Conservation (phyloP, 92 coral and sea anemone species). For the Montipora capitata region DNA sequence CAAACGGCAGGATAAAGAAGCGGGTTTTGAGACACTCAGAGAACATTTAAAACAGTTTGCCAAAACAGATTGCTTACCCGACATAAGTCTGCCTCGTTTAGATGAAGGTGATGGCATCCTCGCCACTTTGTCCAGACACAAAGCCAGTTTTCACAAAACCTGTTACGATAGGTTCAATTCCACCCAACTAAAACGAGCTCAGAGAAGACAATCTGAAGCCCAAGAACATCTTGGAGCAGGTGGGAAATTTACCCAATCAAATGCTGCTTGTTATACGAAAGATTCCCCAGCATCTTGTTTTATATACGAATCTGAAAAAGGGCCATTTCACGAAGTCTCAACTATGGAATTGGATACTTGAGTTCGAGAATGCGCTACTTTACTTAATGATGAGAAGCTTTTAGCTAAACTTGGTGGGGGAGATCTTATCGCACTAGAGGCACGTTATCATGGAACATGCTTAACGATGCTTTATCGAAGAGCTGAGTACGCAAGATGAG, state of each 20-base stretch:
- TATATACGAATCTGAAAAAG: conserved; percentile 34
- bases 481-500: conserved; percentile 13
- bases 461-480: conserved; percentile 31
- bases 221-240: background rate
- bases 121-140: conserved; percentile 26
- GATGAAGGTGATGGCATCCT: conserved; percentile 57
- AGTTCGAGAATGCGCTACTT: conserved; percentile 52
- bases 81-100: conserved; percentile 14
- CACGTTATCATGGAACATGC: conserved; percentile 46
- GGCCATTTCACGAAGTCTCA: conserved; percentile 36
- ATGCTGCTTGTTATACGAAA: background rate
- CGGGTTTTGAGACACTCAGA: conserved; percentile 42
- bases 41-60: conserved; percentile 53
- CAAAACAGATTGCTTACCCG: conserved; percentile 25
- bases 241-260: conserved; percentile 49
- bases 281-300: background rate
- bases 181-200: conserved; percentile 43
- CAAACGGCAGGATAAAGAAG: conserved; percentile 44
- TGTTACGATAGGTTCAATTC: conserved; percentile 52
- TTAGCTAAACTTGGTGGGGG: conserved; percentile 65
- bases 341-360: conserved; percentile 42
- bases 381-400: conserved; percentile 57
- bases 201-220: background rate
- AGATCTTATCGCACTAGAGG: conserved; percentile 63
- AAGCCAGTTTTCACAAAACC: conserved; percentile 58